Base-by-base conservation (phyloP, 2,888 invertebrate genomes). In the Brachynemurus nebulosus region DNA sequence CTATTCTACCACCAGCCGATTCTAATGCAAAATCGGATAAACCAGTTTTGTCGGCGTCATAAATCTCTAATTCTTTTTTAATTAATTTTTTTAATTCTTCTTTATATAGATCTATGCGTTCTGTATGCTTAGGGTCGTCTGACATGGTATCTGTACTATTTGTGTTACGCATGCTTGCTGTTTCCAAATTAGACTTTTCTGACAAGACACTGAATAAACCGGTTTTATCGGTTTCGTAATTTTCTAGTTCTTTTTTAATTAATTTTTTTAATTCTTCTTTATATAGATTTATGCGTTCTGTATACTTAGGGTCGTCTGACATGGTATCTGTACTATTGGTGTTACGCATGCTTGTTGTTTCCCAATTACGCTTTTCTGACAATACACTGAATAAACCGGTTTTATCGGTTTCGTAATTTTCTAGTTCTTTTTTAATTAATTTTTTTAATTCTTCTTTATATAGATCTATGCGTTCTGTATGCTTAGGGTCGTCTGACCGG, bases 1-100 rank as follows among this genome's bases (percentile, higher is more conserved):
- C 50, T 36, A 70, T 65, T 21, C 55, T 48, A 14, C 68, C 70
- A 16, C 69, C 63, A 45, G 61, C 54, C 14, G 59, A 55, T 53
- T 62, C 63, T 23, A 63, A 50, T 19, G 63, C 63, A 53, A 57
- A 63, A 53, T 63, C 63, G 0, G 58, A 54, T 47, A 49, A 52
- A 23, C 61, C 63, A 6, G 61, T 63, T 54, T 60, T 62, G 45
- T 63, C 62, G 1, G 57, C 55, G 37, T 54, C 51, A 38, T 55
- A 57, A 44, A 53, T 52, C 18, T 54, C 52, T 12, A 62, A 46
- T 45, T 57, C 57, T 18, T 54, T 40, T 30, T 48, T 47, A 9
- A 60, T 50, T 4, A 27, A n/a, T 12, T 17, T 4, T 38, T 27
- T 18, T 16, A 44, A n/a, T n/a, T n/a, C n/a, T n/a, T n/a, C n/a